These are phyloP conservation scores for Syngnathus typhle DNA, from an alignment of 2,113 vertebrate genomes.

Conservation along the genomic window DNA sequence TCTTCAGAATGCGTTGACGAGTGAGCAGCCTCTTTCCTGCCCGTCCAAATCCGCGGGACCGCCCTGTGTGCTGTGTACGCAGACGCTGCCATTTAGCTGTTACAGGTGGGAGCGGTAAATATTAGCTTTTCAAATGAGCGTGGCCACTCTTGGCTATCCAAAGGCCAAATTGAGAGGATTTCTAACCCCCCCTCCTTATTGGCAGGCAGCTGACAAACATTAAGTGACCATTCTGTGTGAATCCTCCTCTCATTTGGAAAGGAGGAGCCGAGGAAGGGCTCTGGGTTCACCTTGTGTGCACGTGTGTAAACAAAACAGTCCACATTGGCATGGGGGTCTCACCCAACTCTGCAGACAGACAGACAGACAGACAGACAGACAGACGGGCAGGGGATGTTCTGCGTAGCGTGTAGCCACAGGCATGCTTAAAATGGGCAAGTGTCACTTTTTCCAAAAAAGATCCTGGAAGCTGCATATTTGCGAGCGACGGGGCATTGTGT, in stretches of 20 bases:
- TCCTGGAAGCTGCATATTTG: conserved; percentile 38
- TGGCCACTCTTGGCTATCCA: conserved; percentile 63
- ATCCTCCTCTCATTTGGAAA: conserved; percentile 47
- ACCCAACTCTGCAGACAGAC: conserved; percentile 28
- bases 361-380: conserved; percentile 24
- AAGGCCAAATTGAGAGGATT: conserved; percentile 63
- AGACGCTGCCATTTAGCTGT: conserved; percentile 33
- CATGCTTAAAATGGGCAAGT: conserved; percentile 53
- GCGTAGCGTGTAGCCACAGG: conserved; percentile 51
- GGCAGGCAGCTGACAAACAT: conserved; percentile 57
- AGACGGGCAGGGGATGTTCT: conserved; percentile 39
- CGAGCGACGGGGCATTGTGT: conserved; percentile 19
- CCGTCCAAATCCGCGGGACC: conserved; percentile 28
- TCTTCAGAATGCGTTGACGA: neutral
- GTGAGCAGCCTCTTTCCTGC: conserved; percentile 56
- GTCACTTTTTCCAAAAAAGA: conserved; percentile 59
- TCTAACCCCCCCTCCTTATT: conserved; percentile 35
- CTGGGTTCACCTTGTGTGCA: conserved; percentile 49
- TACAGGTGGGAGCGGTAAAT: conserved; percentile 68
- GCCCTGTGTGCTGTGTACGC: conserved; percentile 22
- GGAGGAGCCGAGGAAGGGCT: conserved; percentile 35
- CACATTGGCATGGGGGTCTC: conserved; percentile 17
- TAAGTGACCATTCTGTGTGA: conserved; percentile 57
- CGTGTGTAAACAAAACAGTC: conserved; percentile 34
- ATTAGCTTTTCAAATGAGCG: conserved; percentile 71